Evolutionary conservation across 1,140 invertebrate species (phyloP), one percentile per base, ranked within the genome.

Genomic region (Nebria ingens): DNA sequence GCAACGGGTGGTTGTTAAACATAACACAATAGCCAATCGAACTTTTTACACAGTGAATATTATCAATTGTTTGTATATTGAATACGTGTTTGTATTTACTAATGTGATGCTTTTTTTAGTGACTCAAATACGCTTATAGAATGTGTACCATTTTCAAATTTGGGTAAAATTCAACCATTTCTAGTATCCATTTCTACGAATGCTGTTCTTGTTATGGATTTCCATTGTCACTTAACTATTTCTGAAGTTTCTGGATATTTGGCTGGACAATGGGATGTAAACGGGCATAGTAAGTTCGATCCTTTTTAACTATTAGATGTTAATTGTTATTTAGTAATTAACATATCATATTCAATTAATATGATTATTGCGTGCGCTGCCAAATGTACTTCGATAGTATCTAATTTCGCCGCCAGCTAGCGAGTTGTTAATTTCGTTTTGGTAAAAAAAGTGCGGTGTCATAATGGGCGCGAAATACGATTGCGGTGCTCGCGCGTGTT

Each of bases 221-320:
- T 96, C 59, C 94, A 98, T 68, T 91, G 91, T 68, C 93, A 97
- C 72, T 74, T 97, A 57, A 92, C 89, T 15, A 87, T 85, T 60
- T 87, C 85, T 61, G 93, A 97, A 79, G 87, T 97, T 21, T 91
- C 91, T 66, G 94, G 94, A 1, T 98, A 97, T 72, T 72, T 97
- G 19, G 93, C 87, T 53, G 94, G 94, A 19, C 85, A 86, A 45
- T 98, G 94, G 94, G 93, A 96, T 73, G 84, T 91, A 42, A 92
- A 91, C 72, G 82, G 84, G 61, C 93, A 97, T 62, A 92, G 93
- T 95, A 81, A 82, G 83, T 80, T 61, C 50, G 25, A 40, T 4
- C 42, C 13, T 12, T n/a, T n/a, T n/a, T n/a, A n/a, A n/a, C 29
- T 34, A n/a, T n/a, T n/a, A n/a, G n/a, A n/a, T n/a, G n/a, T n/a